phyloP scores from a whole-genome alignment of 2,113 vertebrate genomes.

The Labeo catla region DNA sequence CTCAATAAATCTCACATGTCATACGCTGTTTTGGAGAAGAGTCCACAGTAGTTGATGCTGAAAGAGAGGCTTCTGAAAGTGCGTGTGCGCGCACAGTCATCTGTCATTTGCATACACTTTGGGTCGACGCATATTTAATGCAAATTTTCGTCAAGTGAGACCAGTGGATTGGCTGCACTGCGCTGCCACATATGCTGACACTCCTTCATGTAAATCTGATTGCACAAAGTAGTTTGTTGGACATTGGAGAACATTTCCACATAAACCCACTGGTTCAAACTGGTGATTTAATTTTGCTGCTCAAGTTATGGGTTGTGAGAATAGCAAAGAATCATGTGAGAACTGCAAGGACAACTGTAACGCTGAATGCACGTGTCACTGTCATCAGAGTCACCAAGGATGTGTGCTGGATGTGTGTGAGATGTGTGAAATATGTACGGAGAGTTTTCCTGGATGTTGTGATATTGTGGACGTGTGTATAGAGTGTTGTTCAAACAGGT shows the following conservation, averaged over 20 bases:
- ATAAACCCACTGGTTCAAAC: background rate
- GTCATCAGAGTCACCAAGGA: background rate
- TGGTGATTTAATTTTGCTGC: background rate
- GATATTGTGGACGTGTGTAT: background rate
- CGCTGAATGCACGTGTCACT: background rate
- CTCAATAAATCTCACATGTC: background rate
- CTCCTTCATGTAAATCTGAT: slow-evolving; percentile 6
- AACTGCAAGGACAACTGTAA: background rate
- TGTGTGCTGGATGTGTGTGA: background rate
- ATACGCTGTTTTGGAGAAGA: background rate
- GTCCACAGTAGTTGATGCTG: background rate
- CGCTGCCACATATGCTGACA: background rate
- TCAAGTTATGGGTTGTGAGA: slow-evolving; percentile 15
- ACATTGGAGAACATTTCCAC: background rate
- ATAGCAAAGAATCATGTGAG: slow-evolving; percentile 14
- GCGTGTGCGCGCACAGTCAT: background rate
- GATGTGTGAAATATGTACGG: background rate
- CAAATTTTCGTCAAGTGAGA: background rate
- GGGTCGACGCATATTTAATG: background rate
- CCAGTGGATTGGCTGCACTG: background rate
- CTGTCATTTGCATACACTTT: background rate
- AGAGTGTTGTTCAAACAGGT: background rate
- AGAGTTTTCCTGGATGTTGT: background rate
- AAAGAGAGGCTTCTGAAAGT: background rate
- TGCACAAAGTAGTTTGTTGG: background rate